phyloP scores from a whole-genome alignment of 2,888 invertebrate species.

The Carpatolechia fugitivella region DNA sequence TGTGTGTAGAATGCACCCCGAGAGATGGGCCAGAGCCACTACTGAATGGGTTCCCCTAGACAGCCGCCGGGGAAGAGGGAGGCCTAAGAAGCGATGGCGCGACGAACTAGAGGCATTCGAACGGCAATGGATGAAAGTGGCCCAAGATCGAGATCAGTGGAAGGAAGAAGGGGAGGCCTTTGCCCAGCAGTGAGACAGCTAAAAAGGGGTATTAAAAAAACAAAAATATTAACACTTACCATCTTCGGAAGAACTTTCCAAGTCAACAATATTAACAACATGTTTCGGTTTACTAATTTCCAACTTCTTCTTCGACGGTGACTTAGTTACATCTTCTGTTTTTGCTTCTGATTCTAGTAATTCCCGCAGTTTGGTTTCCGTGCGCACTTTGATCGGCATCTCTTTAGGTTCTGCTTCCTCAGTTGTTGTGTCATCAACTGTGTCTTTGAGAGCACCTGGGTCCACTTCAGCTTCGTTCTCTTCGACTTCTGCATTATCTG shows the following conservation, averaged over 20 bases:
- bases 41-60: too few relatives aligned
- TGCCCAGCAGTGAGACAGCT: not conserved
- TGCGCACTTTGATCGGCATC: not conserved
- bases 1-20: too few relatives aligned
- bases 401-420: not conserved
- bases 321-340: not conserved
- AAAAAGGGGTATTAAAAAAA: not conserved
- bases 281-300: slow-evolving; percentile 20
- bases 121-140: too few relatives aligned
- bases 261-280: slow-evolving; percentile 41
- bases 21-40: too few relatives aligned
- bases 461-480: not conserved
- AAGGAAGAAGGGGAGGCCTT: too few relatives aligned
- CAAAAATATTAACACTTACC: slow-evolving; percentile 42
- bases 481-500: not conserved
- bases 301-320: slow-evolving; percentile 29
- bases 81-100: too few relatives aligned
- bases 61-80: too few relatives aligned
- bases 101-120: too few relatives aligned
- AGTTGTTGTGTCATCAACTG: not conserved
- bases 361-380: not conserved
- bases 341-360: not conserved
- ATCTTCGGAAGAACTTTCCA: slow-evolving; percentile 56
- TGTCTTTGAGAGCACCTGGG: not conserved
- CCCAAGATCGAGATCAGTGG: too few relatives aligned